These are phyloP conservation scores for Borostomias antarcticus DNA, from an alignment of 2,797 vertebrate genomes.

Conservation along the genomic window DNA sequence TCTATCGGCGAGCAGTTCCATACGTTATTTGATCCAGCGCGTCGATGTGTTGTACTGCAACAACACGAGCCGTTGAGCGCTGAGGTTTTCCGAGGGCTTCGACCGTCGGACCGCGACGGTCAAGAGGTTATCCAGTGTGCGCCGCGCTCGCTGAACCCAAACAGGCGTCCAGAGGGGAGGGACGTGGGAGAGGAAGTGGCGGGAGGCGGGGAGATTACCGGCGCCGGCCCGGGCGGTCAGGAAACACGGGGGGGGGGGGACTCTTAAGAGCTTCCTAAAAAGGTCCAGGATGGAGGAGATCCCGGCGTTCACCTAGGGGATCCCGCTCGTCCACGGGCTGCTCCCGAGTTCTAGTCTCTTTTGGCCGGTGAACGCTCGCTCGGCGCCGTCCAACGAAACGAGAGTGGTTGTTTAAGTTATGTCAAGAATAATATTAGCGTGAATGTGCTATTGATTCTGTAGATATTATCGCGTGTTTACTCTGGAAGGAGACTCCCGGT, in stretches of 20 bases:
- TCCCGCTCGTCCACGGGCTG: constrained; percentile 2
- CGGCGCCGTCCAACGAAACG: constrained; percentile 28
- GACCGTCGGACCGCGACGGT: no score
- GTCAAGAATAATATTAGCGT: constrained; percentile 50
- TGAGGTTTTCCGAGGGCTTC: no score
- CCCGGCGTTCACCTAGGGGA: not conserved
- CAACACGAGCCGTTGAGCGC: no score
- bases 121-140: not conserved
- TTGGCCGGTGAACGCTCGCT: constrained; percentile 11
- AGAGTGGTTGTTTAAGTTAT: constrained; percentile 50
- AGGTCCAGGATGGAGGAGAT: constrained; percentile 11
- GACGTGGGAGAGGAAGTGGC: not conserved
- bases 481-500: constrained; percentile 49
- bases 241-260: constrained; percentile 15
- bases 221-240: constrained; percentile 4
- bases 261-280: constrained; percentile 20
- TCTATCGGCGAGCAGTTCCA: no score
- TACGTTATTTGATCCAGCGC: no score
- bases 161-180: constrained; percentile 9
- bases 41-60: no score
- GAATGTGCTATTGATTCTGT: constrained; percentile 44
- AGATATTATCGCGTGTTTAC: constrained; percentile 55
- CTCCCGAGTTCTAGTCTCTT: not conserved
- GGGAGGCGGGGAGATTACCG: constrained; percentile 24
- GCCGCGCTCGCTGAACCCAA: not conserved